These are phyloP conservation scores for Aphelinus certus DNA, from an alignment of 1,140 invertebrate species.

Conservation along the genomic window DNA sequence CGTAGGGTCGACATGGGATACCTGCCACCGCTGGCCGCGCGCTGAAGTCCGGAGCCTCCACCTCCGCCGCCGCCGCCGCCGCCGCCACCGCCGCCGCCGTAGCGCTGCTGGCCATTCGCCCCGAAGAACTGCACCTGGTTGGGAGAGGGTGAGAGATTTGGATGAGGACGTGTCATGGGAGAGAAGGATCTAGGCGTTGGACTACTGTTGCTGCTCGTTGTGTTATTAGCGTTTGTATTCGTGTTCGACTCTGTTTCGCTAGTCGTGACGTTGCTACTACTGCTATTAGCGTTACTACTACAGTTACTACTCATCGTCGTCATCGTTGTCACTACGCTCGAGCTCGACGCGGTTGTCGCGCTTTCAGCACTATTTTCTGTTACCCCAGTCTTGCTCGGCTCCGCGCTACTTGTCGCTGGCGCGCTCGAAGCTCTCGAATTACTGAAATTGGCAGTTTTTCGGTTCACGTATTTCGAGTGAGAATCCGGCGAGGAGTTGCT, in stretches of 20 bases:
- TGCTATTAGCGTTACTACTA: slow-evolving; percentile 1
- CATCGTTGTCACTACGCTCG: slow-evolving; percentile 16
- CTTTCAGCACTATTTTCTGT: slow-evolving; percentile 12
- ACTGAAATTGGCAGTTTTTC: slow-evolving; percentile 11
- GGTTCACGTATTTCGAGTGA: no score
- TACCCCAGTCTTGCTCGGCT: neutral
- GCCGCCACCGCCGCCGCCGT: slow-evolving; percentile 23
- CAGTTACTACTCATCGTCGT: slow-evolving; percentile 1
- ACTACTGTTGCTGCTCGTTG: slow-evolving; percentile 15
- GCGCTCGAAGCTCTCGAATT: slow-evolving; percentile 7
- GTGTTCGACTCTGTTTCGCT: neutral
- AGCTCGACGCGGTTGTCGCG: slow-evolving; percentile 11
- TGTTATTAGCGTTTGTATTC: slow-evolving; percentile 15
- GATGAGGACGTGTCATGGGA: slow-evolving; percentile 54
- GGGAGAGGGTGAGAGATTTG: slow-evolving; percentile 58
- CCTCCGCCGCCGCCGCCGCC: slow-evolving; percentile 35
- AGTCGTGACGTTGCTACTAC: neutral
- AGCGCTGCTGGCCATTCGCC: slow-evolving; percentile 38
- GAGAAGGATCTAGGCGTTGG: slow-evolving; percentile 43
- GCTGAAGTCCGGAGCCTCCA: slow-evolving; percentile 31
- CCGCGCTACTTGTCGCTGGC: neutral
- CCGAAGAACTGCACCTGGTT: slow-evolving; percentile 60
- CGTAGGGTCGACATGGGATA: slow-evolving; percentile 33
- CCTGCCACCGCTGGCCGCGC: slow-evolving; percentile 32
- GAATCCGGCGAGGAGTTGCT: no score